Evolutionary conservation across 2,113 vertebrate species (phyloP).

Genomic region (Apodemus speciosus): DNA sequence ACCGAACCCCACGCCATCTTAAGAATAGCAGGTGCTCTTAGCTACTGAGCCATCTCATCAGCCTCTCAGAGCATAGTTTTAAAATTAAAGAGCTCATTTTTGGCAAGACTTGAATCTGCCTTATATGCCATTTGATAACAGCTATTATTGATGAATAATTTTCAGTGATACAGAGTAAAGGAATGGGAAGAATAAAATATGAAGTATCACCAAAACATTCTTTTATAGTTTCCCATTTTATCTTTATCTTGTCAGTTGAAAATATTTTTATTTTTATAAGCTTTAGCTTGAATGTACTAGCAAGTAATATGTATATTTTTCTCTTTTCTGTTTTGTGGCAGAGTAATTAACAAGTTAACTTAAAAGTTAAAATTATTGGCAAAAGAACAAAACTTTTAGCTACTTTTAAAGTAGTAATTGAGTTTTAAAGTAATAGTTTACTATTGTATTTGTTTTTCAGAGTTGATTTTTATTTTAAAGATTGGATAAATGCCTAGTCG

Average conservation of each 20-base stretch:
- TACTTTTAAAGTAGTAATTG: constrained; percentile 28
- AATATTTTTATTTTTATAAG: constrained; percentile 35
- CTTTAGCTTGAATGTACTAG: constrained; percentile 2
- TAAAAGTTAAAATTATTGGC: constrained; percentile 1
- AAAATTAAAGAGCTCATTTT: constrained; percentile 30
- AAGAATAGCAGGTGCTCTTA: not conserved
- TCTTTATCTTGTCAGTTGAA: constrained; percentile 1
- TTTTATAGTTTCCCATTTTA: constrained; percentile 18
- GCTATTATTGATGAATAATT: not conserved
- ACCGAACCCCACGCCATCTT: not conserved
- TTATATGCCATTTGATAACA: not conserved
- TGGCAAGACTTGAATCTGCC: not conserved
- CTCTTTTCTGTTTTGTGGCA: constrained; percentile 49
- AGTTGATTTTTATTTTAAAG: not conserved
- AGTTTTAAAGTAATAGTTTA: constrained; percentile 33
- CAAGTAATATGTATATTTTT: not conserved
- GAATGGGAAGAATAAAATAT: not conserved
- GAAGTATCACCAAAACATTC: not conserved
- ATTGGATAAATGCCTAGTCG: not conserved
- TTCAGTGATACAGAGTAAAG: constrained; percentile 31
- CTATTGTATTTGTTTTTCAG: constrained; percentile 37
- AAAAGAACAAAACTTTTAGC: constrained; percentile 25
- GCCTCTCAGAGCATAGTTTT: constrained; percentile 1
- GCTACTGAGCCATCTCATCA: not conserved
- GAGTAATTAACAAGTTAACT: constrained; percentile 41